A percentile compares a stretch with the other conserved stretches of the same genome.
Conservation (phyloP, 2,888 invertebrate genomes). For the Epicampocera succincta region DNA sequence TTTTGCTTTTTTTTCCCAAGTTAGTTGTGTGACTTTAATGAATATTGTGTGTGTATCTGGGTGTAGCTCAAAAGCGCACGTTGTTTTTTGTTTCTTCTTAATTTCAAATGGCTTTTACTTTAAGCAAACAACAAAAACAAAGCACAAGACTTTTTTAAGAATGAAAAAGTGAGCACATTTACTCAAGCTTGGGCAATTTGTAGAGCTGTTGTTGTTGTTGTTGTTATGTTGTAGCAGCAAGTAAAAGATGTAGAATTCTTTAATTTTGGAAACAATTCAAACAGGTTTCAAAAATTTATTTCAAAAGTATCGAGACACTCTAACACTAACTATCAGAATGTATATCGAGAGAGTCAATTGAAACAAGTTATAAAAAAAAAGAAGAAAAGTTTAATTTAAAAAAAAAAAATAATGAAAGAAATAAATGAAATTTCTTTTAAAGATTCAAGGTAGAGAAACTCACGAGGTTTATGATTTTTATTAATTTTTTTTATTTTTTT, state of each 20-base stretch:
- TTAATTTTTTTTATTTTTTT: no score
- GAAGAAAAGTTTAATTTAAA: constrained; percentile 1
- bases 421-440: constrained; percentile 33
- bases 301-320: background rate
- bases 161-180: constrained; percentile 39
- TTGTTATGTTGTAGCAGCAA: background rate
- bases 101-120: constrained; percentile 25
- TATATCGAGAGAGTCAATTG: constrained; percentile 13
- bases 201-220: background rate
- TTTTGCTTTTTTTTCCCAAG: constrained; percentile 66
- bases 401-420: constrained; percentile 47
- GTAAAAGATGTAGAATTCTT: background rate
- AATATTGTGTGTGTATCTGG: constrained; percentile 53
- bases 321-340: constrained; percentile 9
- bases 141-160: constrained; percentile 33
- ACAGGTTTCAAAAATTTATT: constrained; percentile 28
- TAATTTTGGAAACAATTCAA: constrained; percentile 31
- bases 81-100: constrained; percentile 49
- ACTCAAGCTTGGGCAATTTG: constrained; percentile 29
- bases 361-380: constrained; percentile 35
- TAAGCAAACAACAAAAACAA: background rate
- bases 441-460: constrained; percentile 45
- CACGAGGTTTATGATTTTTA: constrained; percentile 44
- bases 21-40: constrained; percentile 45
- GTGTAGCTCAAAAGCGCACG: constrained; percentile 60